These are phyloP conservation scores for Aphaenogaster floridana DNA, from an alignment of 1,140 invertebrate genomes.

Conservation along the genomic window DNA sequence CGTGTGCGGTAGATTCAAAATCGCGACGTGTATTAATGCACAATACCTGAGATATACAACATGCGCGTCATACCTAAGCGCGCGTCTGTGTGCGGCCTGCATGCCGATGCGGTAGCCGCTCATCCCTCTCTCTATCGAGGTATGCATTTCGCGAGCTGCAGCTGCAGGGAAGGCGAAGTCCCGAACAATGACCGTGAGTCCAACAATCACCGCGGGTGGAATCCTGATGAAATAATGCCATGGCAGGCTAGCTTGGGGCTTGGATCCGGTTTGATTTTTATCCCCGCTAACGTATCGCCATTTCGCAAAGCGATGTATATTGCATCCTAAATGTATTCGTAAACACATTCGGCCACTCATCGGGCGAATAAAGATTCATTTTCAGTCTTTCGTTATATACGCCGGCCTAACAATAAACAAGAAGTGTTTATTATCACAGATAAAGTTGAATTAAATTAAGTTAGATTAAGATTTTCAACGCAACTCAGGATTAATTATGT, in stretches of 20 bases:
- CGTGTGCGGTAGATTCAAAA: slow-evolving; percentile 32
- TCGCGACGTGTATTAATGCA: slow-evolving; percentile 55
- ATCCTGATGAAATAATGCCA: slow-evolving; percentile 56
- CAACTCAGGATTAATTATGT: slow-evolving; percentile 18
- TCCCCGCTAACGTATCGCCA: slow-evolving; percentile 8
- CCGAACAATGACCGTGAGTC: slow-evolving; percentile 43
- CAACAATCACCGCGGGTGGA: slow-evolving; percentile 56
- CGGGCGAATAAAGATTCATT: neutral
- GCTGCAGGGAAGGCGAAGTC: slow-evolving; percentile 39
- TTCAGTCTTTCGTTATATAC: neutral
- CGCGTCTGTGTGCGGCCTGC: slow-evolving; percentile 52
- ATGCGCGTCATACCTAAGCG: slow-evolving; percentile 59
- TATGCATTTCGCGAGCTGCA: slow-evolving; percentile 56
- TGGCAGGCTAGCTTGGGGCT: neutral
- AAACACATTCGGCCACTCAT: neutral
- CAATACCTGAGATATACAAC: slow-evolving; percentile 54
- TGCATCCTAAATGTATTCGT: slow-evolving; percentile 35
- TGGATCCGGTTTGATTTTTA: slow-evolving; percentile 45
- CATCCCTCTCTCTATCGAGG: slow-evolving; percentile 45
- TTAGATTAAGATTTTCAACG: neutral
- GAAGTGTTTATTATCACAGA: neutral
- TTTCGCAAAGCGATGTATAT: neutral
- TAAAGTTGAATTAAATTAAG: slow-evolving; percentile 16
- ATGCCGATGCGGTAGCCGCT: slow-evolving; percentile 57
- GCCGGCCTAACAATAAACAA: neutral